Percentiles rank a stretch among this genome's conserved stretches.
Evolutionary conservation across 2,888 invertebrate genomes (phyloP).

Genomic region (Panopea generosa): DNA sequence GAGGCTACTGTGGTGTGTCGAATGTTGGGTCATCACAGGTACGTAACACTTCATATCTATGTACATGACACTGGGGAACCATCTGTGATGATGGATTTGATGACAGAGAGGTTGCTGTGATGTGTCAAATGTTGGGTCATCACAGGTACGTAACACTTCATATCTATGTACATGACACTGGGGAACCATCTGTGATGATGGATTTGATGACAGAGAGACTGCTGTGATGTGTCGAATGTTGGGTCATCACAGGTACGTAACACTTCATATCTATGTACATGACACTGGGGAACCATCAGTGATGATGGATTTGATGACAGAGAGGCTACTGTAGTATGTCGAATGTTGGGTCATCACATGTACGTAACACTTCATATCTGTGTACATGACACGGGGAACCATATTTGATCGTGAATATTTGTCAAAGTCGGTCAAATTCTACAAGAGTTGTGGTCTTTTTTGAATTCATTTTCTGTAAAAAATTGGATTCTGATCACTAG

Average conservation of each 20-base stretch:
- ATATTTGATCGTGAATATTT: no score
- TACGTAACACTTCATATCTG: conserved; percentile 24
- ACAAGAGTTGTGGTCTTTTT: no score
- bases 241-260: conserved; percentile 61
- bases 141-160: conserved; percentile 48
- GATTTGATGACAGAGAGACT: conserved; percentile 64
- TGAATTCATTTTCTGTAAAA: no score
- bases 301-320: conserved; percentile 68
- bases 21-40: conserved; percentile 68
- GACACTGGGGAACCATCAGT: conserved; percentile 74
- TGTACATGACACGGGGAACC: no score
- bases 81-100: conserved; percentile 74
- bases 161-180: no score
- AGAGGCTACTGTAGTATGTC: conserved; percentile 66
- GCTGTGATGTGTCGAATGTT: conserved; percentile 66
- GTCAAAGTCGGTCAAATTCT: no score
- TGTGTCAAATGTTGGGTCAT: conserved; percentile 69
- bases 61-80: conserved; percentile 73
- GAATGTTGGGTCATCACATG: conserved; percentile 66
- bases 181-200: conserved; percentile 76
- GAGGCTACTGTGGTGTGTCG: conserved; percentile 67
- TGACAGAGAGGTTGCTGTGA: conserved; percentile 56
- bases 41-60: conserved; percentile 1
- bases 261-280: no score
- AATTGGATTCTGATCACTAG: no score